phyloP scores from a whole-genome alignment of 2,113 vertebrate species.

The Eclectus roratus region DNA sequence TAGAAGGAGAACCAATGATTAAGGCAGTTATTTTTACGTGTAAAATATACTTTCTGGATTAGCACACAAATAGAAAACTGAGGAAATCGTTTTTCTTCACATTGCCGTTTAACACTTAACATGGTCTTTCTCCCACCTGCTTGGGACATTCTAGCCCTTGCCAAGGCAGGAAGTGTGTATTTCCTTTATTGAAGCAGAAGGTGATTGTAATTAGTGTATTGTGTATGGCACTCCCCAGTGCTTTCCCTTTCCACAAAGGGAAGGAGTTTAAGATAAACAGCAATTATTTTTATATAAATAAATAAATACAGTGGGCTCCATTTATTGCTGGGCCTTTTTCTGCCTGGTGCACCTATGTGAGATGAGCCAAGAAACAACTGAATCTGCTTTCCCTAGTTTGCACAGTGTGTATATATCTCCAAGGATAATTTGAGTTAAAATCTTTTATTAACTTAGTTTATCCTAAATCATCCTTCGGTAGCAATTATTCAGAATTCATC shows the following conservation, averaged over 20 bases:
- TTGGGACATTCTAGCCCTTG: not conserved
- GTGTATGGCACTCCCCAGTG: not conserved
- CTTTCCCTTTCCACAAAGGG: conserved; percentile 4
- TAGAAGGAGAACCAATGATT: not conserved
- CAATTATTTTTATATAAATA: not conserved
- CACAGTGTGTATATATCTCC: not conserved
- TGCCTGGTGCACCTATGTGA: not conserved
- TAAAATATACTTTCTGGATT: not conserved
- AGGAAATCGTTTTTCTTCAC: not conserved
- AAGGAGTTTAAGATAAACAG: conserved; percentile 16
- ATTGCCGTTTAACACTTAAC: conserved; percentile 6
- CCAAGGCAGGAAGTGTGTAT: conserved; percentile 48
- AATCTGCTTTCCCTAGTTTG: not conserved
- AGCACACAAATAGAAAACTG: not conserved
- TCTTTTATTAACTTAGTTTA: not conserved
- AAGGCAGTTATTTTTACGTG: not conserved
- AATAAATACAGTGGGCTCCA: not conserved
- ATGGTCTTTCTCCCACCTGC: not conserved
- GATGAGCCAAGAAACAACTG: not conserved
- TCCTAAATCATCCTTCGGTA: not conserved
- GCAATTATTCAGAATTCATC: not conserved
- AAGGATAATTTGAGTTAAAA: not conserved
- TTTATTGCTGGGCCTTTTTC: not conserved
- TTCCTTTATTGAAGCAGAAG: conserved; percentile 64
- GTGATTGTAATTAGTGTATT: conserved; percentile 50